A percentile compares a stretch with the other conserved stretches of the same genome.
Evolutionary conservation across 2,113 vertebrate species (phyloP).

Genomic region (Acanthisitta chloris): DNA sequence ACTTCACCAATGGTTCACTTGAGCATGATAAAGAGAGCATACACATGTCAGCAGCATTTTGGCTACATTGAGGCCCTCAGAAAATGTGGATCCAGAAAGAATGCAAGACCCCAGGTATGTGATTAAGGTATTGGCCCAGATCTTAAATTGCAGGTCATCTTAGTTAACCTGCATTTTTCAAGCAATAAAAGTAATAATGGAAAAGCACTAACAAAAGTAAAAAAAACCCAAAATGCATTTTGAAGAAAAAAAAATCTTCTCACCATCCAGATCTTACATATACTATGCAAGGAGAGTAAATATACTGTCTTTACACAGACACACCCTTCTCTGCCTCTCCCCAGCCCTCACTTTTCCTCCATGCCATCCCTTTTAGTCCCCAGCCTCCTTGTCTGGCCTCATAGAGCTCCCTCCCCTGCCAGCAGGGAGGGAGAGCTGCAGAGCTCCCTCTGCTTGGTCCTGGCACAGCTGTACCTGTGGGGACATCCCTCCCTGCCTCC

Average conservation of each 20-base stretch:
- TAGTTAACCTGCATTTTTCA: background rate
- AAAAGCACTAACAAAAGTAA: background rate
- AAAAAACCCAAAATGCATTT: background rate
- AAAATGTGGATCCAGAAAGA: background rate
- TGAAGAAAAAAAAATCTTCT: background rate
- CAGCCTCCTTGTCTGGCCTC: background rate
- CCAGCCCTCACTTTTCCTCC: background rate
- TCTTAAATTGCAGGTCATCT: background rate
- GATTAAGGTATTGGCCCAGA: background rate
- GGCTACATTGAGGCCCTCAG: background rate
- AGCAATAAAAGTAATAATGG: background rate
- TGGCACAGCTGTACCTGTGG: rapidly evolving
- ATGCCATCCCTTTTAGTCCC: rapidly evolving
- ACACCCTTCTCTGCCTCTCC: background rate
- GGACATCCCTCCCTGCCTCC: background rate
- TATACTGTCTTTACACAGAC: background rate
- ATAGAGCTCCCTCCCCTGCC: background rate
- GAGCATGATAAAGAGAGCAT: background rate
- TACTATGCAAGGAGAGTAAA: background rate
- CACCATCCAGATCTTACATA: background rate
- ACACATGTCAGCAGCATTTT: background rate
- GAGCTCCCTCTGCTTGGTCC: background rate
- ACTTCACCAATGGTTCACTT: background rate
- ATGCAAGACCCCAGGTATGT: background rate
- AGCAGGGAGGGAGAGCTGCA: background rate